phyloP scores from a whole-genome alignment of 2,888 invertebrate species.

The Tribolium freemani region DNA sequence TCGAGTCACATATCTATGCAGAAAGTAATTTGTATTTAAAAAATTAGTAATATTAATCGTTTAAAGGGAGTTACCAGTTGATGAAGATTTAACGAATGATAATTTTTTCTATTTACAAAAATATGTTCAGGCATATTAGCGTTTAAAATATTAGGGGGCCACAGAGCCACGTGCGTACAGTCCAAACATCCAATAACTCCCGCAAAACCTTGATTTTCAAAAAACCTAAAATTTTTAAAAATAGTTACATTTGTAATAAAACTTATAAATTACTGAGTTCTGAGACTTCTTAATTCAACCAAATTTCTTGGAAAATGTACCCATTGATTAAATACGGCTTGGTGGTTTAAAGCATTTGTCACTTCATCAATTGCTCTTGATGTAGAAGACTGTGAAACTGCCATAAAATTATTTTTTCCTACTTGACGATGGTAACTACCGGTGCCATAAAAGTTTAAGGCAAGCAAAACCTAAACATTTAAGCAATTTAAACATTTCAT shows the following conservation, averaged over 20 bases:
- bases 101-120: neutral
- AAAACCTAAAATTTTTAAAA: too few relatives aligned
- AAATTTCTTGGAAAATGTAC: conserved; percentile 18
- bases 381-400: conserved; percentile 18
- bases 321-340: conserved; percentile 11
- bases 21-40: too few relatives aligned
- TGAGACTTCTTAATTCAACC: neutral
- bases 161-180: neutral
- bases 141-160: neutral
- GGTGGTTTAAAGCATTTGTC: conserved; percentile 5
- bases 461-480: neutral
- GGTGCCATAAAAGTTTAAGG: conserved; percentile 13
- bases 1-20: neutral
- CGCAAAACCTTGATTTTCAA: too few relatives aligned
- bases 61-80: too few relatives aligned
- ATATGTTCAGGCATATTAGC: neutral
- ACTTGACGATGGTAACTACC: conserved; percentile 25
- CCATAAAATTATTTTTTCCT: conserved; percentile 6
- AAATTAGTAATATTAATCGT: neutral
- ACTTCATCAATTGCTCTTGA: conserved; percentile 17
- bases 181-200: too few relatives aligned
- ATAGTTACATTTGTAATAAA: too few relatives aligned
- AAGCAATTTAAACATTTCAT: too few relatives aligned
- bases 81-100: neutral
- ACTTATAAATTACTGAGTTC: too few relatives aligned